These are phyloP conservation scores for Himalopsyche anomala DNA, from an alignment of 2,888 invertebrate species.

Conservation along the genomic window DNA sequence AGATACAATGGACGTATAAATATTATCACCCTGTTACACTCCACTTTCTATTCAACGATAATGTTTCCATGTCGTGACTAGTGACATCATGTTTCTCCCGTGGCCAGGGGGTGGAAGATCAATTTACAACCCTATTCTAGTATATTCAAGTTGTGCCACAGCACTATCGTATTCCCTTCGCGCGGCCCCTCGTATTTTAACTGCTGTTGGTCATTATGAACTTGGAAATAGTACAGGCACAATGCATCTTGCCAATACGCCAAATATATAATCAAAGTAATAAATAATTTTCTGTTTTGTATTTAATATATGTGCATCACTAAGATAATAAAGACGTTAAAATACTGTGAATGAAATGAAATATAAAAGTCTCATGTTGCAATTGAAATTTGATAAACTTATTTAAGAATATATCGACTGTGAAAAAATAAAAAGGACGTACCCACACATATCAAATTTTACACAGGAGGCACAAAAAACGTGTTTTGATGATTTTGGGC, in stretches of 20 bases:
- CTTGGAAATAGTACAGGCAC: not conserved
- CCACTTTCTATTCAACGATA: not conserved
- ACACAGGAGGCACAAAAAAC: too few relatives aligned
- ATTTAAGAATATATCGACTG: too few relatives aligned
- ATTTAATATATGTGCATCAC: too few relatives aligned
- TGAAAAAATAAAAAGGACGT: too few relatives aligned
- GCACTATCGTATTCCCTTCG: not conserved
- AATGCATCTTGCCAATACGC: not conserved
- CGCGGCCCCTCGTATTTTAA: not conserved
- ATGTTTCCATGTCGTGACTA: conserved; percentile 21
- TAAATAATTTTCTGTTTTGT: too few relatives aligned
- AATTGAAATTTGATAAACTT: too few relatives aligned
- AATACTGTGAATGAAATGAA: too few relatives aligned
- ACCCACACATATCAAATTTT: too few relatives aligned
- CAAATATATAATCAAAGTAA: not conserved
- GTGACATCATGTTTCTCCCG: not conserved
- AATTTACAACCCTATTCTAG: not conserved
- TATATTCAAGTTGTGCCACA: not conserved
- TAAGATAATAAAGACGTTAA: too few relatives aligned
- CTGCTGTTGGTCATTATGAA: conserved; percentile 7
- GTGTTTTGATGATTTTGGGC: too few relatives aligned
- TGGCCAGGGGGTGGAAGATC: not conserved
- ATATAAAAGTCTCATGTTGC: too few relatives aligned
- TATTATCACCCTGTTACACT: not conserved
- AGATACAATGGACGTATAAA: not conserved